A percentile compares a stretch with the other conserved stretches of the same genome.
phyloP scores from a whole-genome alignment of 2,113 vertebrate genomes.

The Porphyrio hochstetteri region DNA sequence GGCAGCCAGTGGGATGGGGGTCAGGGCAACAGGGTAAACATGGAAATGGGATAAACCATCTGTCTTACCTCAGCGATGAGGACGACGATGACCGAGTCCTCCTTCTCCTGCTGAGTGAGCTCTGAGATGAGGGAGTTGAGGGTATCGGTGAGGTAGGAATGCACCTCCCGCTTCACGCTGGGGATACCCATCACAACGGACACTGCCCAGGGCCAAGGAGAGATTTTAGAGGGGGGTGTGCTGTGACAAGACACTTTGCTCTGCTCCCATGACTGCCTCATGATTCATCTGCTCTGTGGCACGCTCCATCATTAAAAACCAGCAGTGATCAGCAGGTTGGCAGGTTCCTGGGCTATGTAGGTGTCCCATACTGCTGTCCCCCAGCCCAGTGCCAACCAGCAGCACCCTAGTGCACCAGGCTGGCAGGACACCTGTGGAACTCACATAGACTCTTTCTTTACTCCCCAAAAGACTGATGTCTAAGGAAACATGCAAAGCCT shows the following conservation, averaged over 20 bases:
- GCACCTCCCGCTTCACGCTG: constrained; percentile 95
- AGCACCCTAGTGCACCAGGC: neutral
- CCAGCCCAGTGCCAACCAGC: neutral
- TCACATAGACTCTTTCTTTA: neutral
- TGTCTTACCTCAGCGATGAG: constrained; percentile 91
- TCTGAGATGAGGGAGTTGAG: constrained; percentile 96
- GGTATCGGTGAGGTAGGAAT: constrained; percentile 95
- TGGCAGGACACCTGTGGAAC: neutral
- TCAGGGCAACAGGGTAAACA: neutral
- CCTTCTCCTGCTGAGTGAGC: constrained; percentile 90
- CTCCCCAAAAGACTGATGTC: neutral
- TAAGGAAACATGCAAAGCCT: neutral
- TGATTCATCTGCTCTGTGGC: neutral
- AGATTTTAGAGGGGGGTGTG: constrained; percentile 14
- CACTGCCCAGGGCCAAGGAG: constrained; percentile 76
- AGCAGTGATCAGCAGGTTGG: neutral
- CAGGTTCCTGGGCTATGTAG: neutral
- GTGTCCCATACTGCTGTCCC: neutral
- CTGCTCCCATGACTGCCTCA: neutral
- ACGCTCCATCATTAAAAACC: neutral
- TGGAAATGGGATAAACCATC: neutral
- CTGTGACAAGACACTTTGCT: neutral
- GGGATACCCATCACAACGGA: constrained; percentile 98
- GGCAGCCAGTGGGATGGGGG: neutral
- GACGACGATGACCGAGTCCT: constrained; percentile 95